Base-by-base conservation (phyloP, 1,140 invertebrate species). In the Pachypsylla venusta region DNA sequence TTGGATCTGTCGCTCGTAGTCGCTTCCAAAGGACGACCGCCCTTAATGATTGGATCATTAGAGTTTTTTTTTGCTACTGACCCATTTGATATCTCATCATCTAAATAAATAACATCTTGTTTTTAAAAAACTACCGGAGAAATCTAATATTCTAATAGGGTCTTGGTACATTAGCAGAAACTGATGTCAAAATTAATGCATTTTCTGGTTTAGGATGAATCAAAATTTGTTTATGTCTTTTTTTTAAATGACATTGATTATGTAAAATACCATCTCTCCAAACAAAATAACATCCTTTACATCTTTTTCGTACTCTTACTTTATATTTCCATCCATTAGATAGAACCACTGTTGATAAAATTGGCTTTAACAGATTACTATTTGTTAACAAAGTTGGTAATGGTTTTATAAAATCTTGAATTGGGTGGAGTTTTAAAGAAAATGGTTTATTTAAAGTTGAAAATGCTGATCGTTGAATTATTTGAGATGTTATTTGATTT, bases 211-310 rank as follows among this genome's bases (percentile, higher is more conserved):
- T 12, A 35, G 30, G 30, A 35, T 35, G 30, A 16, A 35, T 12
- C 16, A 60, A 28, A 26, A 24, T 53, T 53, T 13, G 20, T 53
- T 53, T n/a, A 22, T 53, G 53, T 22, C 22, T 53, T 53, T 12
- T 7, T 20, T 7, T 39, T 24, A 57, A 48, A 20, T 54, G 27
- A 35, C 30, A 35, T 10, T 35, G 16, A 35, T 35, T 56, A 27
- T 26, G 5, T 56, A 56, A 13, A 56, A 56, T 14, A n/a, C 25
- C 25, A n/a, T 35, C 30, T 35, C 16, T 35, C 10, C 16, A 35
- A 12, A 35, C 16, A 16, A 35, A 35, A 16, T 35, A 35, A 16
- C 30, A 35, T 10, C 30, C 30, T 35, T 35, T 35, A 16, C 30
- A 35, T 12, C 30, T 10, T 16, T 35, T 35, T 16, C 16, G 10